Evolutionary conservation across 2,888 invertebrate species (phyloP).

Genomic region (Drosophila nr. fundita): DNA sequence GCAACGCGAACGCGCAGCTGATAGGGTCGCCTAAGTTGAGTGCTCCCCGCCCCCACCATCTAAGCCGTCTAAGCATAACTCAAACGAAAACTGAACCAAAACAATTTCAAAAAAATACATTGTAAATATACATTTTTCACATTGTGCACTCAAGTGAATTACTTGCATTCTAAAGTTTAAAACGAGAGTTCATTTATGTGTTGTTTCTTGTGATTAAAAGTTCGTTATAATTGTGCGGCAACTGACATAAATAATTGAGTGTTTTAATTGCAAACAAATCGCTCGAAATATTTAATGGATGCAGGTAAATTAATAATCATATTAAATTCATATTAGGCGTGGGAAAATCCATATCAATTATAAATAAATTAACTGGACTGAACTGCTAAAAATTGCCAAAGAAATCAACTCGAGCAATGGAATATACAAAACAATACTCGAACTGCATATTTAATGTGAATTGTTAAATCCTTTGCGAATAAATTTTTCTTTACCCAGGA

Average conservation of each 20-base stretch:
- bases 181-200: background rate
- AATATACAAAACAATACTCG: background rate
- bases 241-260: constrained; percentile 62
- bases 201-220: constrained; percentile 43
- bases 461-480: background rate
- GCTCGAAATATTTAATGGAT: constrained; percentile 66
- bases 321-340: constrained; percentile 29
- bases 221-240: constrained; percentile 51
- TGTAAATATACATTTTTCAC: background rate
- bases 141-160: background rate
- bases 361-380: constrained; percentile 9
- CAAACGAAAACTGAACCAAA: constrained; percentile 1
- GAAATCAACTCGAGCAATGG: background rate
- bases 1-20: constrained; percentile 74
- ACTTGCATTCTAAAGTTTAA: background rate
- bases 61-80: background rate
- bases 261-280: constrained; percentile 36
- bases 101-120: background rate
- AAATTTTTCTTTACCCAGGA: background rate
- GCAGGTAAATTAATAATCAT: constrained; percentile 68
- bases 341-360: constrained; percentile 32
- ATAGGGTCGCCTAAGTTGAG: constrained; percentile 61
- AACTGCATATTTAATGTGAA: background rate
- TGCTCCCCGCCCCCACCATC: constrained; percentile 29
- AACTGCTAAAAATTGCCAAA: constrained; percentile 1